These are phyloP conservation scores for Datnioides undecimradiatus DNA, from an alignment of 2,113 vertebrate genomes.

Conservation along the genomic window DNA sequence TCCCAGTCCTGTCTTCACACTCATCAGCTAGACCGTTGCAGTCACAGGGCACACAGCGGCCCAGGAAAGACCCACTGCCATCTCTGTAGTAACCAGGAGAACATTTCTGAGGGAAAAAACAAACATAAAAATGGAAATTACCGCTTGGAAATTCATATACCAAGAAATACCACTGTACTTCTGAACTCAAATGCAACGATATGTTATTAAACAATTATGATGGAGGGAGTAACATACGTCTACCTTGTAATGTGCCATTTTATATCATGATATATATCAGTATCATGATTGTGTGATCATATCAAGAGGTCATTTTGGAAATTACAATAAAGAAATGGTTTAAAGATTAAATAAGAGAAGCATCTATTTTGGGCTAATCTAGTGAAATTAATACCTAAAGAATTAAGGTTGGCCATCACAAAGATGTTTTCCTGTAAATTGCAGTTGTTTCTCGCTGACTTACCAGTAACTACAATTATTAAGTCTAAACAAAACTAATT, in stretches of 20 bases:
- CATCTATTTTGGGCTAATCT: not conserved
- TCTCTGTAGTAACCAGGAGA: conserved; percentile 89
- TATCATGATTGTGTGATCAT: too few relatives aligned
- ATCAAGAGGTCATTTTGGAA: too few relatives aligned
- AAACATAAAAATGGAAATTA: conserved; percentile 3
- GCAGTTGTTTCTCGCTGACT: not conserved
- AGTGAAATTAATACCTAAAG: not conserved
- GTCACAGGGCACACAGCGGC: conserved; percentile 88
- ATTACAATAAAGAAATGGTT: not conserved
- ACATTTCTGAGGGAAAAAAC: conserved; percentile 87
- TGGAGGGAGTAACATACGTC: not conserved
- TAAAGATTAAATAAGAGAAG: not conserved
- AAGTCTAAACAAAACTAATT: not conserved
- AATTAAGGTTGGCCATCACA: not conserved
- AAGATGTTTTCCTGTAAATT: not conserved
- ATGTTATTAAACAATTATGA: not conserved
- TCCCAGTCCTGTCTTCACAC: conserved; percentile 90
- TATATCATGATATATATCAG: not conserved
- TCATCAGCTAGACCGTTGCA: conserved; percentile 90
- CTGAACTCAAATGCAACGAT: not conserved
- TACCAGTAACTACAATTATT: not conserved
- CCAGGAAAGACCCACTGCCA: conserved; percentile 71
- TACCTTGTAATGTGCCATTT: not conserved
- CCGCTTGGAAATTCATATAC: not conserved
- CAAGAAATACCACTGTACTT: not conserved